A percentile compares a stretch with the other conserved stretches of the same genome.
These are phyloP conservation scores for Pseudomugil tenellus DNA, from an alignment of 2,797 vertebrate species.

Conservation along the genomic window DNA sequence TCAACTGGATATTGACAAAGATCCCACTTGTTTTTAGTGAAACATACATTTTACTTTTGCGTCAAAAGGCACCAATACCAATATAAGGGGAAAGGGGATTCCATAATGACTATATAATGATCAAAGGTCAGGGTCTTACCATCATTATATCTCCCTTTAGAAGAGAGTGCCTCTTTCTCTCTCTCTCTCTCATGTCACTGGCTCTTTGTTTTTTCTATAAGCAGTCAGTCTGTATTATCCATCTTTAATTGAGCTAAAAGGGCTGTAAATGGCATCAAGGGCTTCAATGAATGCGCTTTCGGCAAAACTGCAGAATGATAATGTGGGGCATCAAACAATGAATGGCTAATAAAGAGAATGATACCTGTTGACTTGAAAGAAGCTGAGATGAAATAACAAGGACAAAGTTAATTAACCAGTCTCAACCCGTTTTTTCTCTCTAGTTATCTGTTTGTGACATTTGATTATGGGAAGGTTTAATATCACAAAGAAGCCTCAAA, in stretches of 20 bases:
- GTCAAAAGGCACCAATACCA: constrained; percentile 26
- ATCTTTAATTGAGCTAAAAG: constrained; percentile 76
- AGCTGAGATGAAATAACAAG: constrained; percentile 40
- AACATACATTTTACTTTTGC: constrained; percentile 2
- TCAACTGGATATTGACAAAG: constrained; percentile 26
- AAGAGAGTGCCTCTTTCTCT: constrained; percentile 16
- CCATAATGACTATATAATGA: constrained; percentile 3
- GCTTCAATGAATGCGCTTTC: constrained; percentile 62
- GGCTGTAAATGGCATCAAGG: constrained; percentile 72
- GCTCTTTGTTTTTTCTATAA: constrained; percentile 49
- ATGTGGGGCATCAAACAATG: constrained; percentile 58
- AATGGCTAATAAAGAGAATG: constrained; percentile 47
- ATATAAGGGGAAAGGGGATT: constrained; percentile 14
- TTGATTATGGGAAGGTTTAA: constrained; percentile 6
- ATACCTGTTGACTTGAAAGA: constrained; percentile 43
- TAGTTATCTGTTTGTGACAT: constrained; percentile 18
- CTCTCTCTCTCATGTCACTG: background rate
- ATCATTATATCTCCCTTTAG: constrained; percentile 14
- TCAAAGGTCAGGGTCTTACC: constrained; percentile 23
- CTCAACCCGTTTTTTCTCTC: background rate
- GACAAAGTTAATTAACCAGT: constrained; percentile 19
- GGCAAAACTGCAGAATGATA: constrained; percentile 51
- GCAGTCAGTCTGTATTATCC: constrained; percentile 55
- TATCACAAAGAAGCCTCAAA: background rate
- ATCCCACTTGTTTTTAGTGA: constrained; percentile 33